Evolutionary conservation across 2,888 invertebrate species (phyloP), one percentile per base, ranked within the genome.

Genomic region (Apamea monoglypha): DNA sequence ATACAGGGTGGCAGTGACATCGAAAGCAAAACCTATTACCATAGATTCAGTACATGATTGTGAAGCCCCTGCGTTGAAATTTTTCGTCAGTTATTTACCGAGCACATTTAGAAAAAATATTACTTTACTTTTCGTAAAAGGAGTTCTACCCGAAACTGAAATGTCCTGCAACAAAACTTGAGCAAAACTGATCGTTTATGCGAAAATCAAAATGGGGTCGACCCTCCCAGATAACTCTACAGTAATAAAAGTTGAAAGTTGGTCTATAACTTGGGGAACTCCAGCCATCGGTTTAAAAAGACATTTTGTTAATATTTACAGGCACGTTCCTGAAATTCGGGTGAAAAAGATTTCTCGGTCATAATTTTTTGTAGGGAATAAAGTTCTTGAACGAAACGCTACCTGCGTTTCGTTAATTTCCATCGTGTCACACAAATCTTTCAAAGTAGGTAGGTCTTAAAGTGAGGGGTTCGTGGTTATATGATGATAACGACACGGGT

Each of bases 181-280:
- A 32, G 29, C 16, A 18, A 88, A 86, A 89, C 70, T 72, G 61
- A 82, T 81, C 85, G 74, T 86, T 89, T 85, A 85, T 82, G 64
- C 76, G 80, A 73, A 86, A 80, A 87, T 82, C 83, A 69, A 80
- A 81, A 83, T 77, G 78, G 47, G 81, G 72, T 85, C 86, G 61
- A 68, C 68, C 64, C 61, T 80, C 79, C 71, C 6, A 88, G 85
- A 86, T 89, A 86, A 82, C 81, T 85, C 70, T 64, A n/a, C 21
- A 73, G 85, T 84, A 83, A 83, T 86, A 86, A 89, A 81, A 84
- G 84, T 69, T 80, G 66, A 68, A 88, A 87, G 80, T 87, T 84
- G 40, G 53, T 78, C 66, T 74, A 21, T 61, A 86, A 80, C 76
- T 89, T 74, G 53, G 80, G 74, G 77, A 80, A 81, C 61, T 74